phyloP scores from a whole-genome alignment of 1,140 invertebrate genomes.

The Dolichoris vasculosae region DNA sequence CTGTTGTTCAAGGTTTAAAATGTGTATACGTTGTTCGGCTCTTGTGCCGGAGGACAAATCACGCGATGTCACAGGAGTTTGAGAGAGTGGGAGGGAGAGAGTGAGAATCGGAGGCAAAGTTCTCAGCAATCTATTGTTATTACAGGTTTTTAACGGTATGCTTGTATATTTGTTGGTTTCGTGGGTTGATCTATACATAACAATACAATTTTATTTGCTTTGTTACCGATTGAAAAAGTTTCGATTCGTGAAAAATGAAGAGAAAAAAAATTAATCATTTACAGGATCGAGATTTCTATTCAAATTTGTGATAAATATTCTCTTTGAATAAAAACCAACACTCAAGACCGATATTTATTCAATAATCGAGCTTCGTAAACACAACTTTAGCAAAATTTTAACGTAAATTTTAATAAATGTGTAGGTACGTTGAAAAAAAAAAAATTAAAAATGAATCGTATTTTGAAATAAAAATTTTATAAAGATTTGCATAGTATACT shows the following conservation, averaged over 20 bases:
- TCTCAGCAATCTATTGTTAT: constrained; percentile 14
- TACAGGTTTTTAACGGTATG: background rate
- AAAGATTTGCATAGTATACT: background rate
- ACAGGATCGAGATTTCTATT: no score
- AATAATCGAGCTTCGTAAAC: no score
- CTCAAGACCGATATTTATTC: no score
- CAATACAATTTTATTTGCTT: background rate
- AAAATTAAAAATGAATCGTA: no score
- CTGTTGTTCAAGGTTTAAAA: background rate
- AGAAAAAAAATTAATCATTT: background rate
- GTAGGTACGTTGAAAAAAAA: no score
- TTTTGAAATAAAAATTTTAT: no score
- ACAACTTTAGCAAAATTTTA: no score
- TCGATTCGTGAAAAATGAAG: background rate
- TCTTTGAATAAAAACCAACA: no score
- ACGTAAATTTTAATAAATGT: no score
- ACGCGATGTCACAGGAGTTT: constrained; percentile 31
- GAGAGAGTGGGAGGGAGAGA: background rate
- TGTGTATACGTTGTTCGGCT: background rate
- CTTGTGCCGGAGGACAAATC: constrained; percentile 30
- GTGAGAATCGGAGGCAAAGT: background rate
- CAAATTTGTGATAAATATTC: no score
- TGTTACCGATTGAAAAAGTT: background rate
- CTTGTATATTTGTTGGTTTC: background rate
- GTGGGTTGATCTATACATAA: background rate